Conservation (phyloP, 2,113 vertebrate genomes). For the Crotalus horridus region DNA sequence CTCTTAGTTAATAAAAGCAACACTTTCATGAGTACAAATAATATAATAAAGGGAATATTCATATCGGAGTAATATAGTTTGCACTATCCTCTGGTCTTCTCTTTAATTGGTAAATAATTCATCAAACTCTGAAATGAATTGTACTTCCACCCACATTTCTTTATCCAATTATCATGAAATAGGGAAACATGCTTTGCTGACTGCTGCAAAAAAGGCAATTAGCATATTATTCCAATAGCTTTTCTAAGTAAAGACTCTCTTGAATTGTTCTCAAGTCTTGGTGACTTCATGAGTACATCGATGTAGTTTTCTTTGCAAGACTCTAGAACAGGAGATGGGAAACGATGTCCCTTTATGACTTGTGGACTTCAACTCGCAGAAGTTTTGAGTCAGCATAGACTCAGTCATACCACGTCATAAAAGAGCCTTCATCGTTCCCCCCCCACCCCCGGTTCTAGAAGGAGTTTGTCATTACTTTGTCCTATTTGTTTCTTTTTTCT, state of each 20-base stretch:
- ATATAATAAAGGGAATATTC: constrained; percentile 72
- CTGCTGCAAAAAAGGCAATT: constrained; percentile 61
- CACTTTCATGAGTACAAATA: constrained; percentile 72
- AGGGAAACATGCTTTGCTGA: constrained; percentile 61
- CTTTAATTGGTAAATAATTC: constrained; percentile 81
- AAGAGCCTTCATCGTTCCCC: not conserved
- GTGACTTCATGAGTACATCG: not conserved
- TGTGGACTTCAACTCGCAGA: not conserved
- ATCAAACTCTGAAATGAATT: constrained; percentile 72
- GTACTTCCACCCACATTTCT: constrained; percentile 72
- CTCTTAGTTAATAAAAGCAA: constrained; percentile 78
- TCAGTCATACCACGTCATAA: not conserved
- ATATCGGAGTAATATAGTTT: constrained; percentile 65
- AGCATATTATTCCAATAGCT: constrained; percentile 64
- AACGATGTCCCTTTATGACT: not conserved
- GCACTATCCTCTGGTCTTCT: constrained; percentile 52
- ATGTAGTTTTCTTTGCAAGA: not conserved
- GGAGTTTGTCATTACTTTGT: not conserved
- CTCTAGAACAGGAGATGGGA: not conserved
- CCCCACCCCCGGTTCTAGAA: not conserved
- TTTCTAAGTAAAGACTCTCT: constrained; percentile 23
- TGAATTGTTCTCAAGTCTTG: not conserved
- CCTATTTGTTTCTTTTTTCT: not conserved
- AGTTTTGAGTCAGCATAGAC: not conserved
- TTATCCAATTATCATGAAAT: constrained; percentile 76